Base-by-base conservation (phyloP, 2,888 invertebrate genomes). In the Himalopsyche japonica region DNA sequence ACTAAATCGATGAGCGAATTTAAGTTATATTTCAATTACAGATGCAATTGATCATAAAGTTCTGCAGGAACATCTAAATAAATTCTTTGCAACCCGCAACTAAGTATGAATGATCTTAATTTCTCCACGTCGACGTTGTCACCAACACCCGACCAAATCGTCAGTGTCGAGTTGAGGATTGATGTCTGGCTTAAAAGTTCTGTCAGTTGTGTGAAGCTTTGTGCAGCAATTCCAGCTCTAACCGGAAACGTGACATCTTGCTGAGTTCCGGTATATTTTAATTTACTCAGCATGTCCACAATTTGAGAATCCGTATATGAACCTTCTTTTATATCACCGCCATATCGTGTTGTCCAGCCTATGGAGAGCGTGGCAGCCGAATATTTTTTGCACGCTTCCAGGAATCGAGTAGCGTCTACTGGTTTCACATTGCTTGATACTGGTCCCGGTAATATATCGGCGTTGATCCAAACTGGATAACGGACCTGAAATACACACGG, bases 401-500 rank as follows among this genome's bases (percentile, higher is more conserved):
- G 90, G 90, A 98, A 98, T 84, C 89, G 88, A 4, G 88, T 89
- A 0, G 95, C 91, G 88, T 96, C 93, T 0, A 97, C 95, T 0
- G 96, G 95, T 76, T 88, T 89, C 0, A 91, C 89, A 18, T 89
- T 89, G 3, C 91, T 92, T 10, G 95, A 93, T 0, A 95, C 93
- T 0, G 97, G 97, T 0, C 98, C 98, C 0, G 91, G 89, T 0
- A 97, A 90, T 87, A 98, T 96, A 89, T 98, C 98, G 0, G 98
- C 97, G 89, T 98, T 98, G 84, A 98, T 90, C 96, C 97, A 97
- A 4, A 98, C 89, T 0, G 97, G 97, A 88, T 94, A 95, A 0
- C 90, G 91, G 87, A 94, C 91, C 96, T 97, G 89, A 70, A 87
- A 87, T 34, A 77, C 76, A 37, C 6, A 32, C 3, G 76, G 10